Conservation (phyloP, 2,113 vertebrate species). For the Platanista minor region DNA sequence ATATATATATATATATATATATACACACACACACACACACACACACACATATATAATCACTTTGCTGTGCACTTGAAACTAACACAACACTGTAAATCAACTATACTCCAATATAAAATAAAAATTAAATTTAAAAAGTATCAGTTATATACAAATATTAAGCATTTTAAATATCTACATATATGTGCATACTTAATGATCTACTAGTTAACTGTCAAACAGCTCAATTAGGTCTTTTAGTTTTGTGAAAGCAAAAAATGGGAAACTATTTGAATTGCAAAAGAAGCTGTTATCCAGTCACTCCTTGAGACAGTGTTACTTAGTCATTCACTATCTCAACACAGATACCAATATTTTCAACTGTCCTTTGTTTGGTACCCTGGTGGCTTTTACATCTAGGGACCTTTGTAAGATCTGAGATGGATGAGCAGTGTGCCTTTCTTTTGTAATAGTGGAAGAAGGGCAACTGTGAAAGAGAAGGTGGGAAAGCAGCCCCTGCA, state of each 20-base stretch:
- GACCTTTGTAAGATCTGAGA: not conserved
- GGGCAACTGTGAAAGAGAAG: not conserved
- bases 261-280: constrained; percentile 4
- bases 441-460: not conserved
- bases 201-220: constrained; percentile 1
- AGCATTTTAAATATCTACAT: not conserved
- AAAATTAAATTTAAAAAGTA: not conserved
- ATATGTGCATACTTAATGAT: not conserved
- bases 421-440: not conserved
- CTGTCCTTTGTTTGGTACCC: not conserved
- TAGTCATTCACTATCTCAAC: not conserved
- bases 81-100: too few species aligned
- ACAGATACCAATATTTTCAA: not conserved
- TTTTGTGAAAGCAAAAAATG: not conserved
- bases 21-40: too few species aligned
- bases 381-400: not conserved
- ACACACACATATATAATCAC: too few species aligned
- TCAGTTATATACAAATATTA: not conserved
- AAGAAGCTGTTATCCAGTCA: not conserved
- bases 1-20: too few species aligned
- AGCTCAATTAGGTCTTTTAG: constrained; percentile 4
- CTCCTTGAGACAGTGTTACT: not conserved
- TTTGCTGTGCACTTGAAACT: too few species aligned
- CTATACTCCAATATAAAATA: too few species aligned
- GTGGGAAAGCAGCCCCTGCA: not conserved